Conservation (phyloP, 2,797 vertebrate species). For the Rallus crepitans region DNA sequence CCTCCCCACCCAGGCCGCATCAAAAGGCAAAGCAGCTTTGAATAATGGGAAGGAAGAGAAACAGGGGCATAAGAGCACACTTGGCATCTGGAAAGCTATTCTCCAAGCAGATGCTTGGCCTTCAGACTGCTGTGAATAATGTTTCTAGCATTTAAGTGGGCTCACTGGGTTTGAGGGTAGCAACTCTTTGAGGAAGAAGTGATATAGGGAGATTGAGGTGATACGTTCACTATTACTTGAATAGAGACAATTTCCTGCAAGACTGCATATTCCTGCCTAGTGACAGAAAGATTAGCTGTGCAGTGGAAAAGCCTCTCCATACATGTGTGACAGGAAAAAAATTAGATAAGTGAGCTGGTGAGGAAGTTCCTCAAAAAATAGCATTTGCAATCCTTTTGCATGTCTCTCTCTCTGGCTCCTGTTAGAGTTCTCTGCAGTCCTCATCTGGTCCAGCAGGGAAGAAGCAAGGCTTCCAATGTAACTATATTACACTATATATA, state of each 20-base stretch:
- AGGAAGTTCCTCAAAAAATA: neutral
- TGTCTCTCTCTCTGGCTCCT: neutral
- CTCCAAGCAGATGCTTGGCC: neutral
- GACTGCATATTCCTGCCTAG: neutral
- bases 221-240: neutral
- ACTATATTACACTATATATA: neutral
- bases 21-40: neutral
- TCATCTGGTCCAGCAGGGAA: neutral
- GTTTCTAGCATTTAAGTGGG: neutral
- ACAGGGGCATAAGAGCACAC: neutral
- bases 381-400: neutral
- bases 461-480: neutral
- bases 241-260: neutral
- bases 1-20: neutral
- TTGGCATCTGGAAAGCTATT: neutral
- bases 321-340: neutral
- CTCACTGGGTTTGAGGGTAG: neutral
- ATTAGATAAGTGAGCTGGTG: neutral
- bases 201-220: neutral
- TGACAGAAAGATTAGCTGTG: neutral
- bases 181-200: neutral
- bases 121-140: neutral
- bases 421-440: neutral
- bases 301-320: neutral
- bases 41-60: neutral